These are phyloP conservation scores for Ondatra zibethicus DNA, from an alignment of 2,113 vertebrate species.

Conservation along the genomic window DNA sequence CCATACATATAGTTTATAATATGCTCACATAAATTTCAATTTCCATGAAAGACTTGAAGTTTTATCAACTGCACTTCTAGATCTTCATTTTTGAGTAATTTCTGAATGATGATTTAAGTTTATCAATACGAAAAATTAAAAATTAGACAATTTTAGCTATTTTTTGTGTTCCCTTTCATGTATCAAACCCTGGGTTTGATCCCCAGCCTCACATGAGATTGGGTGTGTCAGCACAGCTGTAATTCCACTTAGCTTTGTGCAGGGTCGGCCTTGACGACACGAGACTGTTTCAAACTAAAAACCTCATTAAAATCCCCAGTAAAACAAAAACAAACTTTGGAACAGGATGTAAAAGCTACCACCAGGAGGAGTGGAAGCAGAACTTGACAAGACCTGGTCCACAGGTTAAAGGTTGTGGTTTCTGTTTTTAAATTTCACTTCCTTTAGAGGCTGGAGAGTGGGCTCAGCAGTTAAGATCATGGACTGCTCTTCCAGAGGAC, in stretches of 20 bases:
- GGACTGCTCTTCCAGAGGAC: neutral
- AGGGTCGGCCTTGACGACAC: neutral
- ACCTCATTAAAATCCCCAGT: neutral
- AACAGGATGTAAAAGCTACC: neutral
- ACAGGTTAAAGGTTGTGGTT: neutral
- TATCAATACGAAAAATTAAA: slow-evolving; percentile 42
- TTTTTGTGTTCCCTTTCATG: neutral
- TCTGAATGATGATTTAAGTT: slow-evolving; percentile 38
- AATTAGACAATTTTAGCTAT: neutral
- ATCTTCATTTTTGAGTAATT: slow-evolving; percentile 39
- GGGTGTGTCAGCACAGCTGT: neutral
- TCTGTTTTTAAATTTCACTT: neutral
- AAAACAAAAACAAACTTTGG: neutral
- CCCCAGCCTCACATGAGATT: neutral
- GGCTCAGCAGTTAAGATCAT: neutral
- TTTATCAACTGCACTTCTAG: neutral
- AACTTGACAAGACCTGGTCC: neutral
- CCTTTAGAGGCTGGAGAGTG: neutral
- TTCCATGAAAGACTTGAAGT: slow-evolving; percentile 27
- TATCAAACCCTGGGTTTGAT: neutral
- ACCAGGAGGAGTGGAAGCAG: neutral
- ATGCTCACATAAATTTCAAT: neutral
- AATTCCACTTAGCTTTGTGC: neutral
- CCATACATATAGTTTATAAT: neutral
- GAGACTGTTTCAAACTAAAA: neutral